These are phyloP conservation scores for Palythoa grandis DNA, from an alignment of 92 coral and sea anemone species.

Conservation along the genomic window DNA sequence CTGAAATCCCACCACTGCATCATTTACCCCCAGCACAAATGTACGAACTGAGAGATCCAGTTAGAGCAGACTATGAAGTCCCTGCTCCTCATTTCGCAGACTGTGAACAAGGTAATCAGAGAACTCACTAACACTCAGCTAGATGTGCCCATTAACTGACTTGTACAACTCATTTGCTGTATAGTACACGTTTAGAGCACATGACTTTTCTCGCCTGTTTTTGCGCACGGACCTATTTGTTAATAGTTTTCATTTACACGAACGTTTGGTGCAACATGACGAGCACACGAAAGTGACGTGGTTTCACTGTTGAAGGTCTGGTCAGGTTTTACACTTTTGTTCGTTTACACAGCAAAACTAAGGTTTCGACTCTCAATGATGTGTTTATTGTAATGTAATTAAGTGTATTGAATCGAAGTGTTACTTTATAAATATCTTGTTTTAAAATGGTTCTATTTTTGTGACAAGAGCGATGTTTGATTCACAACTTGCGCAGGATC, in stretches of 20 bases:
- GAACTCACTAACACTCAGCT: slow-evolving; percentile 36
- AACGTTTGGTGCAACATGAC: neutral
- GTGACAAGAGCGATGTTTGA: neutral
- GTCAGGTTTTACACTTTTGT: slow-evolving; percentile 18
- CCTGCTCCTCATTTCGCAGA: slow-evolving; percentile 57
- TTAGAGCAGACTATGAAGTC: slow-evolving; percentile 53
- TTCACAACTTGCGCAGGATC: neutral
- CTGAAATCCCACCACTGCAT: slow-evolving; percentile 72
- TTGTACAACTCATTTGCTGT: slow-evolving; percentile 65
- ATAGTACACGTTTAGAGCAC: slow-evolving; percentile 67
- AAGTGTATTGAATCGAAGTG: neutral
- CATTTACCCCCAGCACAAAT: slow-evolving; percentile 74
- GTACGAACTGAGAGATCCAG: slow-evolving; percentile 60
- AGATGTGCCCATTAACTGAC: slow-evolving; percentile 45
- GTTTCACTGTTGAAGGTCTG: neutral
- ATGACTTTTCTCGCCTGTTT: slow-evolving; percentile 46
- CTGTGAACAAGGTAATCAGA: slow-evolving; percentile 83
- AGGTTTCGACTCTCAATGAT: slow-evolving; percentile 1
- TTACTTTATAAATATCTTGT: neutral
- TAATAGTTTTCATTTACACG: slow-evolving; percentile 62
- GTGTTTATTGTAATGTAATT: slow-evolving; percentile 27
- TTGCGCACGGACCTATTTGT: slow-evolving; percentile 39
- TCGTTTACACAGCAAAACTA: neutral
- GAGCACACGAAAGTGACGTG: neutral
- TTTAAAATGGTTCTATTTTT: neutral